These are phyloP conservation scores for Sula dactylatra DNA, from an alignment of 2,113 vertebrate species.

Conservation along the genomic window DNA sequence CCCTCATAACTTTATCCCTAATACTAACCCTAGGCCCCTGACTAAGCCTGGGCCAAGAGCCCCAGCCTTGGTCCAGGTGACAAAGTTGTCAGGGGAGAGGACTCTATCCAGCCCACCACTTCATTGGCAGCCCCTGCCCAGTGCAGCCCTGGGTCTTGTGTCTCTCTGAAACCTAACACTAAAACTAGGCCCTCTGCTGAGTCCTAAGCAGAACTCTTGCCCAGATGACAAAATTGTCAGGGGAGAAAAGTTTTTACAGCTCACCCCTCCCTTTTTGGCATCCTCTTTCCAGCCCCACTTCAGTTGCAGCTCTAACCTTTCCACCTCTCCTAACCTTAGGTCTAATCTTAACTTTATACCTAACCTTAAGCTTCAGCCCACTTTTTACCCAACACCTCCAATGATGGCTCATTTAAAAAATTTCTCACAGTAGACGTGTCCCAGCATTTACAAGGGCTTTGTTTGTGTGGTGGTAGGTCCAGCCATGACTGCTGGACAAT, in stretches of 20 bases:
- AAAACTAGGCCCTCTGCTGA: neutral
- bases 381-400: neutral
- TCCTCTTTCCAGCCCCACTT: neutral
- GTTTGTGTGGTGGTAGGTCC: rapidly evolving
- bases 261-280: neutral
- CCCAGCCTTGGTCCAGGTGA: neutral
- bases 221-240: neutral
- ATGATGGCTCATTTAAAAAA: neutral
- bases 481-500: neutral
- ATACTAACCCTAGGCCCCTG: rapidly evolving
- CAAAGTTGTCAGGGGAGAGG: neutral
- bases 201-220: neutral
- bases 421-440: neutral
- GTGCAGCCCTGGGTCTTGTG: neutral
- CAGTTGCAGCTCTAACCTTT: neutral
- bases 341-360: neutral
- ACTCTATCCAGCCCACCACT: neutral
- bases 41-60: neutral
- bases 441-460: neutral
- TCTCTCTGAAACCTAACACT: neutral
- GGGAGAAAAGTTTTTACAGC: neutral
- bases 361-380: neutral
- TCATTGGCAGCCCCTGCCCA: neutral
- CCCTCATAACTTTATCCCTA: neutral
- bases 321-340: neutral